Evolutionary conservation across 2,113 vertebrate species (phyloP).

Genomic region (Macaca nemestrina): DNA sequence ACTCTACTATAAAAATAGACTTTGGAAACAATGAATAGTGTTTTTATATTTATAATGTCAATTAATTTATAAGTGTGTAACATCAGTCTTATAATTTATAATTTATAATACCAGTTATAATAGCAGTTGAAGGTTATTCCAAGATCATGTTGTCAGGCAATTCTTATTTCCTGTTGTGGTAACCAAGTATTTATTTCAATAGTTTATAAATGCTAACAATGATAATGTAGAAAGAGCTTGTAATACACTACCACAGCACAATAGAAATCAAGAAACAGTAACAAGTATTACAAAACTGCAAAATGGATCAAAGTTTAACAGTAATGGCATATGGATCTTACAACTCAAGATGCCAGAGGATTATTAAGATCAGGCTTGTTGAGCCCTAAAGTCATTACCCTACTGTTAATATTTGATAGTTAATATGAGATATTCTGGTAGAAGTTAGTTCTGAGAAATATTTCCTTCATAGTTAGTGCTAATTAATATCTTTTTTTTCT

Average conservation of each 20-base stretch:
- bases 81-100: not conserved
- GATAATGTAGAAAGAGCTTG: not conserved
- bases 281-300: not conserved
- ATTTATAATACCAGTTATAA: not conserved
- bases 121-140: not conserved
- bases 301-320: not conserved
- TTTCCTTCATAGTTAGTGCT: not conserved
- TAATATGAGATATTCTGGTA: not conserved
- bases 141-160: not conserved
- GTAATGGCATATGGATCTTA: not conserved
- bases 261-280: slow-evolving; percentile 9
- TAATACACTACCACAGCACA: not conserved
- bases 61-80: too few species aligned
- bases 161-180: not conserved
- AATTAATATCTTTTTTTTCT: not conserved
- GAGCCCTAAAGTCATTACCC: not conserved
- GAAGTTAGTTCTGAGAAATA: not conserved
- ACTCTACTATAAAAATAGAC: not conserved
- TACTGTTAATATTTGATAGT: not conserved
- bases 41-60: not conserved
- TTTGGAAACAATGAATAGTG: not conserved
- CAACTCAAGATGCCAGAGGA: not conserved
- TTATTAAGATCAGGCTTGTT: not conserved
- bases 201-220: not conserved
- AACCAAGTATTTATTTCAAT: not conserved